Conservation (phyloP, 2,888 invertebrate species). For the Eupeodes latifasciatus region DNA sequence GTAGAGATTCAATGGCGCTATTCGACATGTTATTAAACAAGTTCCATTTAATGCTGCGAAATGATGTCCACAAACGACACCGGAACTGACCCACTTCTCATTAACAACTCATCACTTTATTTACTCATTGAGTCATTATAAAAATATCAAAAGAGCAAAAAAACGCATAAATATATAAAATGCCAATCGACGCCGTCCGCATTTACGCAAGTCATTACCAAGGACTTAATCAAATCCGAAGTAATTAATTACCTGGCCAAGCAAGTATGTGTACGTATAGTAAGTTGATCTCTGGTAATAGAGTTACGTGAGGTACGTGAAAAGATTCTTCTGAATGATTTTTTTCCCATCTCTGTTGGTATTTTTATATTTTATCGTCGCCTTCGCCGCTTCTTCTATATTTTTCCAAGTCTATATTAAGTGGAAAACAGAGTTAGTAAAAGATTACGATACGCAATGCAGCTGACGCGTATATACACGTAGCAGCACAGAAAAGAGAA, state of each 20-base stretch:
- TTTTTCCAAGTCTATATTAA: constrained; percentile 18
- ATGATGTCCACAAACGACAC: constrained; percentile 18
- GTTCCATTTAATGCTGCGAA: constrained; percentile 14
- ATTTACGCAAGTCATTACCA: constrained; percentile 74
- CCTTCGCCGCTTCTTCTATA: not conserved
- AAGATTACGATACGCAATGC: constrained; percentile 64
- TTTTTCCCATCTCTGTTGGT: constrained; percentile 47
- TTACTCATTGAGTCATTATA: constrained; percentile 10
- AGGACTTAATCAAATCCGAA: constrained; percentile 75
- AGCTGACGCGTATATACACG: not conserved
- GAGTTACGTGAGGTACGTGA: not conserved
- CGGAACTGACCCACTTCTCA: constrained; percentile 74
- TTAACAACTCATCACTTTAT: constrained; percentile 67
- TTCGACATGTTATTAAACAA: constrained; percentile 13
- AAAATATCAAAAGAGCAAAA: not conserved
- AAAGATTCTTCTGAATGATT: constrained; percentile 9
- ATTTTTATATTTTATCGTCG: not conserved
- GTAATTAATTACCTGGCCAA: constrained; percentile 70
- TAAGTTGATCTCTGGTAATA: not conserved
- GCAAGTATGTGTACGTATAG: constrained; percentile 44
- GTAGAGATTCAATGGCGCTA: constrained; percentile 44
- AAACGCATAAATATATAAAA: constrained; percentile 29
- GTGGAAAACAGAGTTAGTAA: constrained; percentile 54
- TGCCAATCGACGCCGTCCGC: constrained; percentile 65
- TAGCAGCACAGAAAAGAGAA: constrained; percentile 13